Base-by-base conservation (phyloP, 2,888 invertebrate genomes). In the Nomada fabriciana region DNA sequence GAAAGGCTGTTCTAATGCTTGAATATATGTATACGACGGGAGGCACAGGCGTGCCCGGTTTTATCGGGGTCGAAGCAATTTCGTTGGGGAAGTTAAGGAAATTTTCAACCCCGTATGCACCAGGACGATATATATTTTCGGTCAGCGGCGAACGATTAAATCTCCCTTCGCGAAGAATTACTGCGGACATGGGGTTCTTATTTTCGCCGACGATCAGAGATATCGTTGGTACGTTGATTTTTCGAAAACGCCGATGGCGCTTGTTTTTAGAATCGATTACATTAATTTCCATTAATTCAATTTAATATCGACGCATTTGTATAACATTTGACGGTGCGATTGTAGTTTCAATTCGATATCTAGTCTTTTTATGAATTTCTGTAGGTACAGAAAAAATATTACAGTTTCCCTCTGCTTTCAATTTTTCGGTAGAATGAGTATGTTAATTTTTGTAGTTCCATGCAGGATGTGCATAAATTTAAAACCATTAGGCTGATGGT, bases 81-180 rank as follows among this genome's bases (percentile, higher is more conserved):
- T 87, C 80, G 73, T 57, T 72, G 72, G 77, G 57, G 75, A 83
- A 86, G 84, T 87, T 87, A 87, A 87, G 87, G 87, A 87, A 84
- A 87, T 87, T 86, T 87, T 87, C 85, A 83, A 61, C 80, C 72
- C 15, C 52, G 43, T 57, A 2, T 25, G 57, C 60, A 50, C 43
- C 82, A 53, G 71, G 68, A 61, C 76, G 80, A 78, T 81, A 77
- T 84, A 85, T 85, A 82, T 85, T 82, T 84, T 85, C 78, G 82
- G 82, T 59, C 61, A 65, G 72, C 81, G 57, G 73, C 55, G 43
- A 53, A 29, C 78, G 80, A 84, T 85, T 84, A 82, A 68, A 83
- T 82, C 83, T 82, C 52, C 50, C 63, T 20, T 11, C 29, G 50
- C 43, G 57, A 47, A 57, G 64, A 81, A 72, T 82, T 82, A 61